A percentile compares a stretch with the other conserved stretches of the same genome.
phyloP scores from a whole-genome alignment of 2,113 vertebrate species.

The Forbesichthys papilliferus region DNA sequence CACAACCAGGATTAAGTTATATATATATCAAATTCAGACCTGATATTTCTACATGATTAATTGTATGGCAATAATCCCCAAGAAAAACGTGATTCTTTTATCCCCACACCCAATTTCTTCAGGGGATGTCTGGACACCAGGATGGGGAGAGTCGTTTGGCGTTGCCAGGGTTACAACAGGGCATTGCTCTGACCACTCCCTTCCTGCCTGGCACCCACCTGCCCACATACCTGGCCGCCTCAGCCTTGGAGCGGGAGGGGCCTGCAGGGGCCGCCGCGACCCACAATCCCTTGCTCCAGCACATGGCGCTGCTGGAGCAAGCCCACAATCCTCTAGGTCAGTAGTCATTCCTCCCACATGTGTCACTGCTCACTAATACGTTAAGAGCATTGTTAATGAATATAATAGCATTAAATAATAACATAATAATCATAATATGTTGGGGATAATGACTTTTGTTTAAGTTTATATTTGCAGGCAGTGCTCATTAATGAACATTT shows the following conservation, averaged over 20 bases:
- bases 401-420: too few relatives aligned
- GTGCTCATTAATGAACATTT: too few relatives aligned
- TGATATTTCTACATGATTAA: too few relatives aligned
- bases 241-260: constrained; percentile 83
- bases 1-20: too few relatives aligned
- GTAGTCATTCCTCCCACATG: constrained; percentile 13
- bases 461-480: too few relatives aligned
- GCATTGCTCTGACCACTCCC: constrained; percentile 80
- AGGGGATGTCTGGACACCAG: constrained; percentile 86
- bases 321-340: constrained; percentile 83
- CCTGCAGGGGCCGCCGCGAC: constrained; percentile 56
- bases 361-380: background rate
- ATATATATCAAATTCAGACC: too few relatives aligned
- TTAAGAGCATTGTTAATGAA: too few relatives aligned
- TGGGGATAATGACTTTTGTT: too few relatives aligned
- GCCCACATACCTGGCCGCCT: constrained; percentile 87
- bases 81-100: too few relatives aligned
- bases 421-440: too few relatives aligned
- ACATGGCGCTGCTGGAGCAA: constrained; percentile 94
- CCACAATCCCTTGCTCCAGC: constrained; percentile 90
- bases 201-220: constrained; percentile 89
- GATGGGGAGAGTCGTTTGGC: constrained; percentile 84
- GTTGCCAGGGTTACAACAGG: constrained; percentile 83
- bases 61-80: too few relatives aligned
- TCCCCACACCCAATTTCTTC: constrained; percentile 15